Base-by-base conservation (phyloP, 2,113 vertebrate genomes). In the Bolborhynchus lineola region DNA sequence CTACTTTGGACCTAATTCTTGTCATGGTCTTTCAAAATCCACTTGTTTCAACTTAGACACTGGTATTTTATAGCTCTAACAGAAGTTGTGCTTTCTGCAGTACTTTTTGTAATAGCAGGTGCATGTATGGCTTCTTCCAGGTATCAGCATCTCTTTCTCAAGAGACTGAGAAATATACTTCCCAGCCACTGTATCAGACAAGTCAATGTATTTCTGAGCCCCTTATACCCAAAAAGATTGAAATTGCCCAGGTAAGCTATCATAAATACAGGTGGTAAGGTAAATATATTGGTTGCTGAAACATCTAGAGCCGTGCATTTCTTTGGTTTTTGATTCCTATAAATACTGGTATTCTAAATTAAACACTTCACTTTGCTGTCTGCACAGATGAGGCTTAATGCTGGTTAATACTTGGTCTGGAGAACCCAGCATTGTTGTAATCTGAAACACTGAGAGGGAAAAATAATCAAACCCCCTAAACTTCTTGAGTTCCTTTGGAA, bases 101-200 rank as follows among this genome's bases (percentile, higher is more conserved):
- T 72, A 10, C 16, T 77, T 4, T 20, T 67, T 29, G 8, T 90
- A 87, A 90, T 14, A 92, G 39, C 24, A 52, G n/a, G 6, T 65
- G 31, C 14, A 3, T 70, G 14, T 95, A 24, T 94, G 72, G 16
- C 28, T 93, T 62, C 68, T 94, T 92, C 37, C 86, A 97, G 96
- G 88, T 57, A 85, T 59, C 94, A 67, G 42, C 78, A 86, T 76
- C 93, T 0, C 70, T 94, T 95, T 60, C 89, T 92, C 96, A 97
- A 92, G 97, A 98, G 23, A 90, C 86, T 35, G 97, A 98, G 69
- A 93, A 70, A 70, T 98, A 97, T 42, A 47, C 95, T 78, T 98
- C 98, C 57, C 94, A 92, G 11, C 95, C 98, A 5, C 92, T 98
- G 16, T 99, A 97, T 95, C 92, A 89, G 95, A 80, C 88, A 59